Evolutionary conservation across 2,113 vertebrate genomes (phyloP).

Genomic region (Sula dactylatra): DNA sequence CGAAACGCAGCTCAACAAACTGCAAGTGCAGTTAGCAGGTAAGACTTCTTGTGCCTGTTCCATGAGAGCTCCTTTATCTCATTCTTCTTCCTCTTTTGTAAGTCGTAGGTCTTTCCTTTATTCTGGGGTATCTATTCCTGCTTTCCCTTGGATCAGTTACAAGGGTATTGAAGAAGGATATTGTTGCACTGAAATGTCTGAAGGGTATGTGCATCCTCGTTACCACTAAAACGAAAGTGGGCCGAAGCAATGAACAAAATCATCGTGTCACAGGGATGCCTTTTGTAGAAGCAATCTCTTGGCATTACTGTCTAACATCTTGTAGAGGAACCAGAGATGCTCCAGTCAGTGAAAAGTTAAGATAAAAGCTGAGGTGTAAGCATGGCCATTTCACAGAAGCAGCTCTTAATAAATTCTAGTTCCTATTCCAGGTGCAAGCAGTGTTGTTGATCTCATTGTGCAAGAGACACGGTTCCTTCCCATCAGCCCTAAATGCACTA

Average conservation of each 20-base stretch:
- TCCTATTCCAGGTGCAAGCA: not conserved
- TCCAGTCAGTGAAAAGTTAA: not conserved
- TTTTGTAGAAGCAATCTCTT: not conserved
- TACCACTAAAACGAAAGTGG: not conserved
- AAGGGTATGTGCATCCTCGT: not conserved
- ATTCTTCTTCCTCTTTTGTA: not conserved
- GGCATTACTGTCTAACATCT: not conserved
- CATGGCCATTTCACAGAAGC: not conserved
- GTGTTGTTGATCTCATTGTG: not conserved
- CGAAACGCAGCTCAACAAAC: conserved; percentile 50
- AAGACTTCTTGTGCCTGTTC: not conserved
- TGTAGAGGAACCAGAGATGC: not conserved
- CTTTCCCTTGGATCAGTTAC: not conserved
- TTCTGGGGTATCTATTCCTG: not conserved
- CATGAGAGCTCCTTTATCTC: not conserved
- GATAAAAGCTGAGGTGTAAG: not conserved
- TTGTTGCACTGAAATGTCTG: not conserved
- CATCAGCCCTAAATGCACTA: not conserved
- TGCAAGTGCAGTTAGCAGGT: conserved; percentile 86
- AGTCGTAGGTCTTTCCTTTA: not conserved
- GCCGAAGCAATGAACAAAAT: not conserved
- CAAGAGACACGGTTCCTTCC: not conserved
- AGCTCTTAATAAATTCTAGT: not conserved
- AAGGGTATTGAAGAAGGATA: not conserved
- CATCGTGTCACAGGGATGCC: not conserved